phyloP scores from a whole-genome alignment of 2,113 vertebrate species.

The Narcine bancroftii region DNA sequence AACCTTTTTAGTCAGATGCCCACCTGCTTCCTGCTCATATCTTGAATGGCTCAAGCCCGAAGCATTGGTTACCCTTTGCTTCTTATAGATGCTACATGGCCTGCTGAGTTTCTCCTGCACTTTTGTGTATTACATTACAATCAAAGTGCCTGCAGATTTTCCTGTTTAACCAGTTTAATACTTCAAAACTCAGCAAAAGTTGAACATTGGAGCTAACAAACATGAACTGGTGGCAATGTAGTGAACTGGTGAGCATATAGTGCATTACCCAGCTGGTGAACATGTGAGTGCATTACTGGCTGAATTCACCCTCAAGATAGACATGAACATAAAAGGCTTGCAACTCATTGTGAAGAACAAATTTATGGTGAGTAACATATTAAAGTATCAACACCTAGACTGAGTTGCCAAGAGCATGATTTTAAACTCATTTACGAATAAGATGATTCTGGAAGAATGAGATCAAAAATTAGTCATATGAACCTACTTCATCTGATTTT shows the following conservation, averaged over 20 bases:
- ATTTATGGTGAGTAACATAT: background rate
- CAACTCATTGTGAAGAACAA: background rate
- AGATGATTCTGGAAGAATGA: background rate
- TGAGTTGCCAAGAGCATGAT: background rate
- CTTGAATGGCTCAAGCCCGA: too few relatives aligned
- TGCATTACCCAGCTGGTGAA: too few relatives aligned
- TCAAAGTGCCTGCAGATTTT: too few relatives aligned
- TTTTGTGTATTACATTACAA: too few relatives aligned
- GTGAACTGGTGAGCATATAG: background rate
- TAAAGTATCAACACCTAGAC: background rate
- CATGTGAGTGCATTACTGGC: too few relatives aligned
- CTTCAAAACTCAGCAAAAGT: background rate
- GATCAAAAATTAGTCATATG: background rate
- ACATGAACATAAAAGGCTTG: background rate
- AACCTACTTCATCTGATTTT: background rate
- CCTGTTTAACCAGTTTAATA: background rate
- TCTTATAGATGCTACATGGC: too few relatives aligned
- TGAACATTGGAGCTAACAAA: background rate
- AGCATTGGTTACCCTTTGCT: too few relatives aligned
- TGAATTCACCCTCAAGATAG: background rate
- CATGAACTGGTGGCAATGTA: too few relatives aligned
- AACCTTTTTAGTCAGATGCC: too few relatives aligned
- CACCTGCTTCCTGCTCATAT: too few relatives aligned
- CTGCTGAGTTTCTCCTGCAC: too few relatives aligned
- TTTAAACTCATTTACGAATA: background rate